phyloP scores from a whole-genome alignment of 2,113 vertebrate species.

The Strix uralensis region DNA sequence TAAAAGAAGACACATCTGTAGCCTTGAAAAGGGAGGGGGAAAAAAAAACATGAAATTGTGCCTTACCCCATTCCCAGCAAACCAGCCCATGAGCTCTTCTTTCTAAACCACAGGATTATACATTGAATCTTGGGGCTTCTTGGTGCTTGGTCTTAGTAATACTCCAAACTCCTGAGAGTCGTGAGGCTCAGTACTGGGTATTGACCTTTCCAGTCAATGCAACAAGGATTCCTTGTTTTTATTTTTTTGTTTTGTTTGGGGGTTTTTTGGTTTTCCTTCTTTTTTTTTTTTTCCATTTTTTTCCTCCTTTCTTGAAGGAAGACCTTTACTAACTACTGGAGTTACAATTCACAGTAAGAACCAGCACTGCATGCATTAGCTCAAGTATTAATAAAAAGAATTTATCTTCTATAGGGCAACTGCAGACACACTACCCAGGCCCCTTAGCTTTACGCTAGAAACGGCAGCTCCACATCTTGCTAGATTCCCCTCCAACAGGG shows the following conservation, averaged over 20 bases:
- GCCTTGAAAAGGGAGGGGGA: not conserved
- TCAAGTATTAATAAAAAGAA: not conserved
- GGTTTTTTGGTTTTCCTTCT: not conserved
- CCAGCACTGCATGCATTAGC: not conserved
- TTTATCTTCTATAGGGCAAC: not conserved
- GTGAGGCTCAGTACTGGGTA: not conserved
- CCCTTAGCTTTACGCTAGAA: not conserved
- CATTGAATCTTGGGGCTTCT: not conserved
- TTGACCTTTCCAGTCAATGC: not conserved
- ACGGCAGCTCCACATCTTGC: not conserved
- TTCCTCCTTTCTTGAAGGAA: not conserved
- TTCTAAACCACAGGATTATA: not conserved
- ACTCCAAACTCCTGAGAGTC: not conserved
- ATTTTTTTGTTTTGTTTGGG: not conserved
- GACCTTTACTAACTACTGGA: not conserved
- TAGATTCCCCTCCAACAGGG: not conserved
- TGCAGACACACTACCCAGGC: not conserved
- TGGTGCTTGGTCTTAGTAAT: not conserved
- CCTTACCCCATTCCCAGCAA: not conserved
- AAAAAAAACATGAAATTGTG: not conserved
- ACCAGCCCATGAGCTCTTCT: not conserved
- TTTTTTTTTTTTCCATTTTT: not conserved
- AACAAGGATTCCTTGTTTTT: not conserved
- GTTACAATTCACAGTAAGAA: not conserved
- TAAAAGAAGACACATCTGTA: not conserved